phyloP scores from a whole-genome alignment of 1,140 invertebrate genomes.

The Hycleus cichorii region DNA sequence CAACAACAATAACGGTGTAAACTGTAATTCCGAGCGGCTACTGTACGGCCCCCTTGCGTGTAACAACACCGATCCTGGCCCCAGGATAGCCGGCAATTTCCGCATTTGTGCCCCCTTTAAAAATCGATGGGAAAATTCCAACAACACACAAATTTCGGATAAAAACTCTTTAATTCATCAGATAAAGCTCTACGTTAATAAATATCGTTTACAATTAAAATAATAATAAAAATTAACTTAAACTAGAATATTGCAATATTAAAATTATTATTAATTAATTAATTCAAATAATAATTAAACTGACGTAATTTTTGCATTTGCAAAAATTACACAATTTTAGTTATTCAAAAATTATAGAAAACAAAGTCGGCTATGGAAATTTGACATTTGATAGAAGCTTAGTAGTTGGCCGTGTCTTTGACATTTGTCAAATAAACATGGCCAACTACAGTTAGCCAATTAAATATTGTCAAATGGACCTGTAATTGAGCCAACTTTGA shows the following conservation, averaged over 20 bases:
- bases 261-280: neutral
- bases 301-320: neutral
- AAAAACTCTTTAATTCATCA: neutral
- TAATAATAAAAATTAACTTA: slow-evolving; percentile 3
- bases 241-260: slow-evolving; percentile 7
- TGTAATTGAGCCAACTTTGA: too few species aligned
- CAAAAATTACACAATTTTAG: neutral
- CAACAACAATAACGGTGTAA: slow-evolving; percentile 22
- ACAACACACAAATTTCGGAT: too few species aligned
- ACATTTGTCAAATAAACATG: too few species aligned
- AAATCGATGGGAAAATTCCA: too few species aligned
- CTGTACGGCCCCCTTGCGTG: slow-evolving; percentile 17
- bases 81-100: slow-evolving; percentile 8
- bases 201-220: neutral
- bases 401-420: too few species aligned
- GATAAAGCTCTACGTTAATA: slow-evolving; percentile 15
- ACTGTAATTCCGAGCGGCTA: slow-evolving; percentile 10
- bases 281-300: too few species aligned
- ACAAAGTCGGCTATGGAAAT: too few species aligned
- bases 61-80: slow-evolving; percentile 2
- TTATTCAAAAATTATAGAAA: too few species aligned
- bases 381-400: too few species aligned
- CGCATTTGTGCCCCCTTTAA: slow-evolving; percentile 3
- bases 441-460: too few species aligned
- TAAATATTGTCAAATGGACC: too few species aligned